phyloP scores from a whole-genome alignment of 2,888 invertebrate species.

The Archips crataeganus region DNA sequence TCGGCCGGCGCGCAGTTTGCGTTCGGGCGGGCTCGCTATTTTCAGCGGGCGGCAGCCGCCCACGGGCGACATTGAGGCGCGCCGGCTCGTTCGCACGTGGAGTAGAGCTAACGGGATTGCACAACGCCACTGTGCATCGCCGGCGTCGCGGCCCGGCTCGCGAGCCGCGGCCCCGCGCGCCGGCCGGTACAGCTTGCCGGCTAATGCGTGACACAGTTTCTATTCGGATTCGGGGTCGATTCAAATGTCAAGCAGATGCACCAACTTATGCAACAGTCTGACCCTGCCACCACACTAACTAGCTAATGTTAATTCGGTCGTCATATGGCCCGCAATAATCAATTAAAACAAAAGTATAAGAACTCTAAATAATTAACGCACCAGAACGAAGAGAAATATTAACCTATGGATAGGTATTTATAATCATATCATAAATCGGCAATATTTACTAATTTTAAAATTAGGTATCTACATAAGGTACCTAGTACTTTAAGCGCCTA shows the following conservation, averaged over 20 bases:
- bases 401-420: no score
- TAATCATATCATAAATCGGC: no score
- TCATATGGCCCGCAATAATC: neutral
- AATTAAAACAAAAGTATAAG: no score
- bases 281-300: constrained; percentile 65
- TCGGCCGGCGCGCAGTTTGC: constrained; percentile 51
- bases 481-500: no score
- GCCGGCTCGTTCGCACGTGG: constrained; percentile 81
- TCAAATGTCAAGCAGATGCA: constrained; percentile 86
- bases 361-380: no score
- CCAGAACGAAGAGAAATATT: no score
- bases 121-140: constrained; percentile 80
- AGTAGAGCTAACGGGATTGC: constrained; percentile 80
- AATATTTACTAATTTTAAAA: no score
- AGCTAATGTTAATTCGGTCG: constrained; percentile 45
- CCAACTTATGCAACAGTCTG: constrained; percentile 80
- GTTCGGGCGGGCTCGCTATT: constrained; percentile 41
- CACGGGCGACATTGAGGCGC: constrained; percentile 83
- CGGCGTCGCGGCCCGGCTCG: constrained; percentile 48
- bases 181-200: constrained; percentile 68
- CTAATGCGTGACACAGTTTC: constrained; percentile 84
- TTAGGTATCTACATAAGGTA: no score
- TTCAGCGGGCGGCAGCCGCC: constrained; percentile 66
- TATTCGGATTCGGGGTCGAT: constrained; percentile 86
- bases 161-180: constrained; percentile 41